These are phyloP conservation scores for Lepus europaeus DNA, from an alignment of 2,113 vertebrate genomes.

Conservation along the genomic window DNA sequence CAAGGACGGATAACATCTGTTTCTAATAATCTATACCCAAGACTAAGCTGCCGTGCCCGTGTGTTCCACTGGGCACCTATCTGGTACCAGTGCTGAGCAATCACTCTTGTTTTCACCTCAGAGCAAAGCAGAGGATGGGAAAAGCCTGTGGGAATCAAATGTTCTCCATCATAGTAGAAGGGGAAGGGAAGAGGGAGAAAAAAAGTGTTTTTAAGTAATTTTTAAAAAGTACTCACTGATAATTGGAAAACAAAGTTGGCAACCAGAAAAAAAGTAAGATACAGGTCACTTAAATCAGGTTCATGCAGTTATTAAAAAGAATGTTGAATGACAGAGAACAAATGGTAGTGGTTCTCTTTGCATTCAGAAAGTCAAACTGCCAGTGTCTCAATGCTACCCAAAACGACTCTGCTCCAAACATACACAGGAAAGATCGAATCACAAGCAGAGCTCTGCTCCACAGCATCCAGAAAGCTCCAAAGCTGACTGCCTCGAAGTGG, in stretches of 20 bases:
- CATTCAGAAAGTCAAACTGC: conserved; percentile 33
- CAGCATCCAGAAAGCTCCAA: not conserved
- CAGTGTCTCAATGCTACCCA: conserved; percentile 6
- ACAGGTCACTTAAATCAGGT: conserved; percentile 10
- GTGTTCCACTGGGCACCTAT: not conserved
- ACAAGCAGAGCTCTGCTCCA: conserved; percentile 32
- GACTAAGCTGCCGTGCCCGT: not conserved
- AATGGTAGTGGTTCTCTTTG: conserved; percentile 3
- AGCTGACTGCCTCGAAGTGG: not conserved
- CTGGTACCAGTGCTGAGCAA: not conserved
- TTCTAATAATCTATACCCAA: not conserved
- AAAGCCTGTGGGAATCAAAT: not conserved
- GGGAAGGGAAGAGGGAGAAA: not conserved
- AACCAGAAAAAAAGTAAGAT: conserved; percentile 20
- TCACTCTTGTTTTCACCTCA: not conserved
- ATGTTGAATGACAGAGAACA: conserved; percentile 33
- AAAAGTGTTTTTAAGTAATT: not conserved
- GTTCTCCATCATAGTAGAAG: not conserved
- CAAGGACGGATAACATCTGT: not conserved
- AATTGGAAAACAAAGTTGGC: not conserved
- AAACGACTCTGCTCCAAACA: not conserved
- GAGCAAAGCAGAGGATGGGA: not conserved
- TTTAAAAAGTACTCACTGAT: not conserved
- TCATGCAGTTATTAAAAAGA: not conserved
- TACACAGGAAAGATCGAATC: conserved; percentile 34